Evolutionary conservation across 23 tunicate species (phyloP), one percentile per base, ranked within the genome.

Genomic region (Diplosoma virens): DNA sequence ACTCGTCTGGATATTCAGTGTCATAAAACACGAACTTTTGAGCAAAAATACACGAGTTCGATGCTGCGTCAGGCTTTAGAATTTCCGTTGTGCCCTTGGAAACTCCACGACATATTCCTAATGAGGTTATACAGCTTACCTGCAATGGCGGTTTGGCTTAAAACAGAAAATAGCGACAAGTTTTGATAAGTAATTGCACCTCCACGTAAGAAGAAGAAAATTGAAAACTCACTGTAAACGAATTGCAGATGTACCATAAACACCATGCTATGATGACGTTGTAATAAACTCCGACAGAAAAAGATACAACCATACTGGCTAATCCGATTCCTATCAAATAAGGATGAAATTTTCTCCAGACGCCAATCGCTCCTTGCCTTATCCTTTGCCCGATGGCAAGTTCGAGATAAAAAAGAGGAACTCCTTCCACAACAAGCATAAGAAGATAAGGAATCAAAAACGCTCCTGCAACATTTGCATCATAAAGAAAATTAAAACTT

Each of bases 221-320:
- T 14, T 14, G 6, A 20, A 6, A 7, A 67, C 83, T 67, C 25
- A 86, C 92, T 80, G 92, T 86, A 55, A 89, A 95, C 4, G 99
- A 95, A 54, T 89, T 82, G 75, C 89, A 95, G 30, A 95, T 80
- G 76, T 95, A 95, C 90, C 90, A 95, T 46, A 95, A 81, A 78
- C 96, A 91, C 99, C 99, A 95, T 4, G 94, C 99, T 16, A 95
- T 79, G 47, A 95, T 95, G 63, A 81, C 86, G 70, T 95, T 95
- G 87, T 95, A 95, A 74, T 95, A 95, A 24, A 95, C 84, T 1
- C 96, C 99, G 21, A 95, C 99, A 37, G 81, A 68, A 21, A 83
- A 81, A 31, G 94, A 85, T 9, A 95, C 99, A 20, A 89, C 95
- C 96, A 95, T 86, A 66, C 95, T 95, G 0, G 79, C 99, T 28